Evolutionary conservation across 2,113 vertebrate genomes (phyloP).

Genomic region (Nothocercus nigrocapillus): DNA sequence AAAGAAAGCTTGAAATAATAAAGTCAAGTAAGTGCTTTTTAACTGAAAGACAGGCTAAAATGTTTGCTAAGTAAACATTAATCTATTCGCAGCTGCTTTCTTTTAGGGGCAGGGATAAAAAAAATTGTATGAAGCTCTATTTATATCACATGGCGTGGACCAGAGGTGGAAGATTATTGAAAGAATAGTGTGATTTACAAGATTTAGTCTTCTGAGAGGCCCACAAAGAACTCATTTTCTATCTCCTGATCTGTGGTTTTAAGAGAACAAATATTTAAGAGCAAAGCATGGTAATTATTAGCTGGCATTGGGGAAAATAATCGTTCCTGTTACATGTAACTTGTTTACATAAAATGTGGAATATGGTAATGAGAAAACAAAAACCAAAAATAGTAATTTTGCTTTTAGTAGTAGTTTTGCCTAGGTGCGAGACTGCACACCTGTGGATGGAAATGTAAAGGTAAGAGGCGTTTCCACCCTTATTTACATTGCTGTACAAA

Average conservation of each 20-base stretch:
- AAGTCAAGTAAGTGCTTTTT: conserved; percentile 28
- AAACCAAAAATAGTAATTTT: not conserved
- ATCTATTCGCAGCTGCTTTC: conserved; percentile 6
- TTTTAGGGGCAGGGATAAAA: not conserved
- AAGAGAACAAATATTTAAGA: not conserved
- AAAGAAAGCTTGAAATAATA: conserved; percentile 24
- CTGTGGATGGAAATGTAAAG: not conserved
- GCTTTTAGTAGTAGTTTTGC: not conserved
- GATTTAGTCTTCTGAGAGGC: not conserved
- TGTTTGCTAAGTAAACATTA: conserved; percentile 36
- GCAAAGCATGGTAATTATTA: not conserved
- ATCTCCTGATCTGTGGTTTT: not conserved
- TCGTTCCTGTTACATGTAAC: not conserved
- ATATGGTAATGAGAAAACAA: not conserved
- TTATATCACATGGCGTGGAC: conserved; percentile 18
- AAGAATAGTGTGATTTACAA: conserved; percentile 20
- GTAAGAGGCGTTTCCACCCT: fast-evolving
- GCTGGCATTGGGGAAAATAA: not conserved
- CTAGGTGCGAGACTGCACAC: not conserved
- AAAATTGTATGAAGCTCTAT: not conserved
- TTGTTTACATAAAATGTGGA: not conserved
- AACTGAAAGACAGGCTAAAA: conserved; percentile 32
- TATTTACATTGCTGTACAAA: not conserved
- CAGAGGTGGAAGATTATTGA: not conserved
- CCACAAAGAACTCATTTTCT: not conserved